Percentiles rank a stretch among this genome's conserved stretches.
Evolutionary conservation across 1,140 invertebrate species (phyloP).

Genomic region (Episyrphus balteatus): DNA sequence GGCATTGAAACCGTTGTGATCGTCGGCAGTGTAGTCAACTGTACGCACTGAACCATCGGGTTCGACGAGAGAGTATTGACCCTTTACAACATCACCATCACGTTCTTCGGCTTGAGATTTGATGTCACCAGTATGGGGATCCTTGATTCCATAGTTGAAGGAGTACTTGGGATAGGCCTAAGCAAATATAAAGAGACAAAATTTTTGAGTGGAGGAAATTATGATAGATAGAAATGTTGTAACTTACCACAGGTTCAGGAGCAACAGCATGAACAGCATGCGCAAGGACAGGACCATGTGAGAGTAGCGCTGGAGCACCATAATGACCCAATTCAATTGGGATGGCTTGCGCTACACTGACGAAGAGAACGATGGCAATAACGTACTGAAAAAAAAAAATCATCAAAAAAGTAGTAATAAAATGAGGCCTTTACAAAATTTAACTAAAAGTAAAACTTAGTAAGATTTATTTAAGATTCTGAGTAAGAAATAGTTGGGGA

Average conservation of each 20-base stretch:
- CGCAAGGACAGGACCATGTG: conserved; percentile 26
- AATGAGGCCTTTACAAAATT: too few relatives aligned
- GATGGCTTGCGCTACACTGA: conserved; percentile 28
- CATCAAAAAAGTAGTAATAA: too few relatives aligned
- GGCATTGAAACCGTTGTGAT: conserved; percentile 49
- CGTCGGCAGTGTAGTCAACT: conserved; percentile 60
- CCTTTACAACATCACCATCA: conserved; percentile 48
- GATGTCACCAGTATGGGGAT: conserved; percentile 48
- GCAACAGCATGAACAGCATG: conserved; percentile 30
- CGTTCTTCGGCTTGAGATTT: conserved; percentile 53
- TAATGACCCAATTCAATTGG: conserved; percentile 35
- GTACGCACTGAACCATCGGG: conserved; percentile 46
- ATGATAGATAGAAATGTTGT: neutral
- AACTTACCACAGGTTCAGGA: conserved; percentile 29
- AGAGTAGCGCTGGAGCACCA: conserved; percentile 17
- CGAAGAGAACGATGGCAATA: conserved; percentile 31
- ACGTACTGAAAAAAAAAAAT: conserved; percentile 23
- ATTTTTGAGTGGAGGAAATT: neutral
- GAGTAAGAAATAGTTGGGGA: too few relatives aligned
- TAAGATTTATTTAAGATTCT: too few relatives aligned
- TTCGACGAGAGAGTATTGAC: conserved; percentile 47
- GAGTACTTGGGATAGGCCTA: conserved; percentile 42
- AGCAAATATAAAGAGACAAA: neutral
- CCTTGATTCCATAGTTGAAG: conserved; percentile 44
- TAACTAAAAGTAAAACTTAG: too few relatives aligned